Evolutionary conservation across 2,888 invertebrate species (phyloP).

Genomic region (Nemoura dubitans): DNA sequence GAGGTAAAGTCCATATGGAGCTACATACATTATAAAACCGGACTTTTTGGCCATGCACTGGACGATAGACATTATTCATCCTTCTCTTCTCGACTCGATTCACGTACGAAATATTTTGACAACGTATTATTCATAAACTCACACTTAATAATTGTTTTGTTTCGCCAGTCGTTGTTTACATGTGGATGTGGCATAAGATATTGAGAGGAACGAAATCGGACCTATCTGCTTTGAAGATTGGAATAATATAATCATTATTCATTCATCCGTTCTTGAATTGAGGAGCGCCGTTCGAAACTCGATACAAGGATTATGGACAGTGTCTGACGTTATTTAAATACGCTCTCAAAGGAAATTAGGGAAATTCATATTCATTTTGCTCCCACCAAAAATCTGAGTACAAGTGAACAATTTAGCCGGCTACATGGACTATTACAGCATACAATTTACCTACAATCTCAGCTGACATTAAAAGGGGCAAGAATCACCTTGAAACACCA

Average conservation of each 20-base stretch:
- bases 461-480: not conserved
- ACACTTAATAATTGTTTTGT: conserved; percentile 7
- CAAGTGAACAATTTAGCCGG: not conserved
- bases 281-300: not conserved
- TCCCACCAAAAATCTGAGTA: not conserved
- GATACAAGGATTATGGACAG: not conserved
- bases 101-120: conserved; percentile 24
- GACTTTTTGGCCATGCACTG: not conserved
- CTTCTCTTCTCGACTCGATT: not conserved
- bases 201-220: not conserved
- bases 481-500: not conserved
- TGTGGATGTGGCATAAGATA: not conserved
- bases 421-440: too few relatives aligned
- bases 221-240: not conserved
- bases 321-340: not conserved
- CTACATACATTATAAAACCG: conserved; percentile 12
- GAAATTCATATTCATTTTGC: not conserved
- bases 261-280: not conserved
- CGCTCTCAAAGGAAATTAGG: not conserved
- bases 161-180: conserved; percentile 7
- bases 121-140: conserved; percentile 28
- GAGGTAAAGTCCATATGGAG: conserved; percentile 13
- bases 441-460: not conserved
- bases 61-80: not conserved
- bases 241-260: conserved; percentile 1